Evolutionary conservation across 2,797 vertebrate species (phyloP).

Genomic region (Chloroceryle amazona): DNA sequence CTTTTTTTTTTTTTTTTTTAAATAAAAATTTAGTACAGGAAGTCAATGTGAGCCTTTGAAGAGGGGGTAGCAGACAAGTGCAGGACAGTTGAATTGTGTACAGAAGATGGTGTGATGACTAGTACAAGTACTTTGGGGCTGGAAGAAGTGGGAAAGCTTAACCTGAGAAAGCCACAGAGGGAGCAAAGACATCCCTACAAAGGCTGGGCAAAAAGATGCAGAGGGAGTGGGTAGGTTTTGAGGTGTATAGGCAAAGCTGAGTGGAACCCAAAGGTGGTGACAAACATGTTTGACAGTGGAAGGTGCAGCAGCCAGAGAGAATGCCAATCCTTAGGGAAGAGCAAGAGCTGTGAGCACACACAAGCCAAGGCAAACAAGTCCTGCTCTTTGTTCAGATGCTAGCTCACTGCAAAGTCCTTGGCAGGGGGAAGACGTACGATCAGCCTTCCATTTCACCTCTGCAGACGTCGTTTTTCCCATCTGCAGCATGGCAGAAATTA

Average conservation of each 20-base stretch:
- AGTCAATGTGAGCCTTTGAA: neutral
- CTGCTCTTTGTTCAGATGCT: neutral
- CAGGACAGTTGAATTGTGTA: neutral
- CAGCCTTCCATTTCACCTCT: neutral
- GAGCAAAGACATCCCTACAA: neutral
- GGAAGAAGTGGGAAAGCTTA: neutral
- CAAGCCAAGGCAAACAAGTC: neutral
- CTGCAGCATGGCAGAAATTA: constrained; percentile 18
- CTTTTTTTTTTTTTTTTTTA: neutral
- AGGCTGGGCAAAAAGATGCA: neutral
- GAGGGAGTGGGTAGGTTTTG: neutral
- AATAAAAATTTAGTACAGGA: neutral
- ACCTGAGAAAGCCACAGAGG: neutral
- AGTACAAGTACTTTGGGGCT: neutral
- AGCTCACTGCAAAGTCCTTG: neutral
- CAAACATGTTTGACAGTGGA: neutral
- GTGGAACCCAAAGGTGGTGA: neutral
- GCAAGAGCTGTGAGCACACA: neutral
- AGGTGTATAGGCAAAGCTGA: neutral
- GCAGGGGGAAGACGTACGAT: neutral
- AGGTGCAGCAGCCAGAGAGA: neutral
- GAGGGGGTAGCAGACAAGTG: neutral
- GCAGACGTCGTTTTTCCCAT: neutral
- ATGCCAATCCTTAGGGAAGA: neutral
- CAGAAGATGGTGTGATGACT: neutral